A percentile compares a stretch with the other conserved stretches of the same genome.
Evolutionary conservation across 2,888 invertebrate genomes (phyloP).

Genomic region (Watsonalla cultraria): DNA sequence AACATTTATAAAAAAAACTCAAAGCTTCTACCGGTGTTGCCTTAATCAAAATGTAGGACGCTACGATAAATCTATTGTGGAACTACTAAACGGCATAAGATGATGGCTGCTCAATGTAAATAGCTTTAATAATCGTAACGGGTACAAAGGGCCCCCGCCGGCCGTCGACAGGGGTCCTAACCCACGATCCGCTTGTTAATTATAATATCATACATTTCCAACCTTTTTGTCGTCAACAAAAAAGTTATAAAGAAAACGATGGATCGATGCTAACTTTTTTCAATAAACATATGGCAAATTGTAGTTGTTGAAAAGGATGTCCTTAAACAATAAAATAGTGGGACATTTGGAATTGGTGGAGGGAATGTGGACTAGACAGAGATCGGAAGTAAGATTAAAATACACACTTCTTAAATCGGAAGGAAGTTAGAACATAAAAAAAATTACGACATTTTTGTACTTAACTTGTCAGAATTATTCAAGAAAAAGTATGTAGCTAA

Average conservation of each 20-base stretch:
- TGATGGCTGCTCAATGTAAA: constrained; percentile 70
- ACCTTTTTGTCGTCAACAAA: constrained; percentile 46
- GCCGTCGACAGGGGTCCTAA: constrained; percentile 56
- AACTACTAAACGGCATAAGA: constrained; percentile 45
- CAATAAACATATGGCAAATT: not conserved
- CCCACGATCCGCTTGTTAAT: constrained; percentile 66
- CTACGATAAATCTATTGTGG: constrained; percentile 41
- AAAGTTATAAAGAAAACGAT: constrained; percentile 21
- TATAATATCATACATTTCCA: constrained; percentile 77
- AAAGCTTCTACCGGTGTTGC: not conserved
- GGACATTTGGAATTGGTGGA: constrained; percentile 3
- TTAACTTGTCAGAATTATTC: too few relatives aligned
- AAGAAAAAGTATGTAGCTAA: too few relatives aligned
- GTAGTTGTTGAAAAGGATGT: not conserved
- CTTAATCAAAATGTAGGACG: constrained; percentile 18
- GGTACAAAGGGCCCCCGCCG: constrained; percentile 68
- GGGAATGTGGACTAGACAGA: not conserved
- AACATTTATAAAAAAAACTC: not conserved
- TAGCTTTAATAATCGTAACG: constrained; percentile 68
- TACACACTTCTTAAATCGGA: not conserved
- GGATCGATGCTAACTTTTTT: constrained; percentile 9
- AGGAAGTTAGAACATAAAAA: too few relatives aligned
- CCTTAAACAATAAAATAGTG: constrained; percentile 1
- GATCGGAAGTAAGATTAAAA: not conserved
- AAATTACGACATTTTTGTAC: not conserved